Evolutionary conservation across 2,113 vertebrate genomes (phyloP), one percentile per base, ranked within the genome.

Genomic region (Tachysurus vachellii): DNA sequence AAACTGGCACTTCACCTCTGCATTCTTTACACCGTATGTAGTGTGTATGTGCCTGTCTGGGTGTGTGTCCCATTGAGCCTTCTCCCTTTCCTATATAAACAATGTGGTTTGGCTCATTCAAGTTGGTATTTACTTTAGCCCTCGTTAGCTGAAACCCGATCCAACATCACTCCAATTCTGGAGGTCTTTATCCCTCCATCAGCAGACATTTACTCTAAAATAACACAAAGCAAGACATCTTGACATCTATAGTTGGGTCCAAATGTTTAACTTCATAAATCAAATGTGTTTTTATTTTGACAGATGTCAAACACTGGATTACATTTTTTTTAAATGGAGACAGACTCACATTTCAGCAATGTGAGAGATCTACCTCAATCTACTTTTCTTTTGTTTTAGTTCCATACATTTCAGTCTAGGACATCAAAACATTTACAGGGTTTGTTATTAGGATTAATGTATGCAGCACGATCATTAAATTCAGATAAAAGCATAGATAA

Each of bases 121-220:
- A 44, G 42, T 68, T 12, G 23, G 11, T 88, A 75, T 88, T 90
- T 89, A 89, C 88, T 88, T 89, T 87, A 87, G 85, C 64, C 68
- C 83, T 90, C 83, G 64, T 90, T 90, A 90, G 47, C 79, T 17
- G 89, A 85, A 90, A 90, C 83, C 80, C 8, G 80, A 90, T 88
- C 88, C n/a, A 56, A 80, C 59, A 21, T 85, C 86, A 83, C 61
- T n/a, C 44, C 70, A 56, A 82, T 82, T 57, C 83, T 44, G 44
- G 50, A 85, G 86, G 61, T 87, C 84, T 87, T 85, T 88, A 87
- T 82, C 76, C 86, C 17, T 89, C 80, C 59, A 64, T 19, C 71
- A 12, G 54, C 62, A 68, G 47, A 66, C 59, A 88, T 80, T 85
- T 71, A 54, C 80, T 82, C 56, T 44, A 71, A 76, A 88, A 90